Base-by-base conservation (phyloP, 1,140 invertebrate genomes). In the Drosophila tani region DNA sequence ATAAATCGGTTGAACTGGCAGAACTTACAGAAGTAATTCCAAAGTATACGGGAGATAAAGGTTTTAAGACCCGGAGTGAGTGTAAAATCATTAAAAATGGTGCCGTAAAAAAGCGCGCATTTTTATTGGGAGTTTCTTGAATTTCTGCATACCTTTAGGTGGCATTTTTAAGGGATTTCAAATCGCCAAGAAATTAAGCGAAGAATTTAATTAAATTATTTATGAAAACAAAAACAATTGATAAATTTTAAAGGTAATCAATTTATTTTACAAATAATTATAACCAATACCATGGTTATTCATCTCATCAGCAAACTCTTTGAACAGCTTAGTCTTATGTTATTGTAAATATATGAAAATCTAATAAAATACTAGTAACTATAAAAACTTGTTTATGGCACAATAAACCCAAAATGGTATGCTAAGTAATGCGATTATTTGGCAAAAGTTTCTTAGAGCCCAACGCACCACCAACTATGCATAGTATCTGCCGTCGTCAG, bases 391-490 rank as follows among this genome's bases (percentile, higher is more conserved):
- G 17, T 55, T 56, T 40, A 57, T 24, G 15, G 7, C 8, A 55
- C 32, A 55, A 55, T 55, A 38, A 55, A 21, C 17, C 12, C 14
- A 2, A 40, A 56, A 21, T 38, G 21, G 29, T 53, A 55, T 21
- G 32, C 60, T 11, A 27, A 63, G 29, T 63, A 56, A 40, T 24
- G 21, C 17, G 47, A 63, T 63, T 63, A 63, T 38, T 58, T 41
- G 35, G 17, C 11, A n/a, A 41, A 57, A 43, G 5, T 57, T 41
- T 21, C n/a, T 15, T 19, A 17, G 56, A 56, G n/a, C 19, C 21
- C 1, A 21, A 12, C 21, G 2, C 15, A 1, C 32, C 15, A 27
- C 9, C n/a, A 63, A 62, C 55, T 45, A 63, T 47, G 32, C 15
- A 2, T 12, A 38, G 51, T 49, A 32, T 21, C n/a, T 65, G 19